A percentile compares a stretch with the other conserved stretches of the same genome.
Evolutionary conservation across 2,113 vertebrate genomes (phyloP).

Genomic region (Pyxicephalus adspersus): DNA sequence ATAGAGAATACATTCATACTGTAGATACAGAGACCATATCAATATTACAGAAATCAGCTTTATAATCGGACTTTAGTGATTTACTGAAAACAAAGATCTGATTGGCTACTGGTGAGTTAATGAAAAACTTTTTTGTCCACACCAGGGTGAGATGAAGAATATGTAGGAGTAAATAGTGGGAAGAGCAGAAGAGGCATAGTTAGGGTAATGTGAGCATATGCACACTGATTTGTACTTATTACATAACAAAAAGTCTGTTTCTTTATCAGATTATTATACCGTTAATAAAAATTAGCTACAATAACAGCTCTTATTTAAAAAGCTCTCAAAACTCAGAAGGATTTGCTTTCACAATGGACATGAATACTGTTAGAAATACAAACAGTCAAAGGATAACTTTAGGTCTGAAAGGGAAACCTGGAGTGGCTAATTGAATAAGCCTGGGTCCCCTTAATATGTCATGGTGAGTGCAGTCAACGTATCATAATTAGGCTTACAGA

Average conservation of each 20-base stretch:
- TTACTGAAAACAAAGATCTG: no score
- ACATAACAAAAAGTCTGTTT: slow-evolving; percentile 86
- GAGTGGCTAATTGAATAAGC: slow-evolving; percentile 98
- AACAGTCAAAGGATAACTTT: slow-evolving; percentile 99
- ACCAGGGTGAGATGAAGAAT: slow-evolving; percentile 12
- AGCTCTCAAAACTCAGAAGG: slow-evolving; percentile 84
- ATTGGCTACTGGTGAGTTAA: no score
- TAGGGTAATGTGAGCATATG: slow-evolving; percentile 78
- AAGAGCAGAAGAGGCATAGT: slow-evolving; percentile 64
- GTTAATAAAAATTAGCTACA: slow-evolving; percentile 98
- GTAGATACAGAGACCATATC: neutral
- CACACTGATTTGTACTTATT: slow-evolving; percentile 84
- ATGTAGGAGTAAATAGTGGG: slow-evolving; percentile 7
- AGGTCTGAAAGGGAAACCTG: slow-evolving; percentile 98
- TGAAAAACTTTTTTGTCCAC: no score
- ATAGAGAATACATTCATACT: neutral
- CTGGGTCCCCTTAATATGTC: slow-evolving; percentile 98
- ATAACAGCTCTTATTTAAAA: slow-evolving; percentile 88
- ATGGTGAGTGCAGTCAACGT: slow-evolving; percentile 99
- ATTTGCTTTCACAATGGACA: slow-evolving; percentile 96
- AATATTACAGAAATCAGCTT: no score
- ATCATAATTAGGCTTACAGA: slow-evolving; percentile 99
- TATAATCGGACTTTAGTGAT: no score
- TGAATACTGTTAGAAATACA: slow-evolving; percentile 99
- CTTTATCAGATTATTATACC: slow-evolving; percentile 90